Base-by-base conservation (phyloP, 2,888 invertebrate genomes). In the Mycogona germanica region DNA sequence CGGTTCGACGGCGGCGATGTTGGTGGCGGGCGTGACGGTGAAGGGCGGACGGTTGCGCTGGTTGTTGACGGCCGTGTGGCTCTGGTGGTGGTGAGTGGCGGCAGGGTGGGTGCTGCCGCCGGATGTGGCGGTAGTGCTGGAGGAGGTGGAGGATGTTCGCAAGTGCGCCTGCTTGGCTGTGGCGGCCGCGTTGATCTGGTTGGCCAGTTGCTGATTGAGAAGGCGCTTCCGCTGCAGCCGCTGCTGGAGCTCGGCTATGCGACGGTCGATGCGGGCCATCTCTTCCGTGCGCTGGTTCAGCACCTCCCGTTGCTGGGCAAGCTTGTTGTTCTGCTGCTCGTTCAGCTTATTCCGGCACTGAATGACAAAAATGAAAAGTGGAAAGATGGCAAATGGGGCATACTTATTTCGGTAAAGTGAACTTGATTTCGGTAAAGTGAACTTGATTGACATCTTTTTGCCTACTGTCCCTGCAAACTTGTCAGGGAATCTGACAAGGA, bases 281-380 rank as follows among this genome's bases (percentile, higher is more conserved):
- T 96, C 93, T 61, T 89, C 88, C 67, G 92, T 89, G 47, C 88
- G 76, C 63, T 87, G 86, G 53, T 84, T 84, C 63, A 95, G 73
- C 41, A 88, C 84, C 64, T 92, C 87, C 58, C 88, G 76, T 71
- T 95, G 93, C 63, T 87, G 84, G 60, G 85, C 84, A 62, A 96
- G 77, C 64, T 91, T 80, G 61, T 83, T 86, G 74, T 85, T 92
- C 73, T 91, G 93, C 70, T 95, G 89, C 71, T 93, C 86, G 72
- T 92, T 91, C 72, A 95, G 75, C 72, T 93, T 93, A 75, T 93
- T 95, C 58, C 93, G 88, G 69, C 92, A 91, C 93, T 95, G 75
- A 14, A 77, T 76, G 12, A 55, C 28, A 48, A 40, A 42, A 48
- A 26, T 17, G 26, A 38, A 26, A 41, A 25, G 50, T 12, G 5